Base-by-base conservation (phyloP, 2,113 vertebrate genomes). In the Trogon melanurus region DNA sequence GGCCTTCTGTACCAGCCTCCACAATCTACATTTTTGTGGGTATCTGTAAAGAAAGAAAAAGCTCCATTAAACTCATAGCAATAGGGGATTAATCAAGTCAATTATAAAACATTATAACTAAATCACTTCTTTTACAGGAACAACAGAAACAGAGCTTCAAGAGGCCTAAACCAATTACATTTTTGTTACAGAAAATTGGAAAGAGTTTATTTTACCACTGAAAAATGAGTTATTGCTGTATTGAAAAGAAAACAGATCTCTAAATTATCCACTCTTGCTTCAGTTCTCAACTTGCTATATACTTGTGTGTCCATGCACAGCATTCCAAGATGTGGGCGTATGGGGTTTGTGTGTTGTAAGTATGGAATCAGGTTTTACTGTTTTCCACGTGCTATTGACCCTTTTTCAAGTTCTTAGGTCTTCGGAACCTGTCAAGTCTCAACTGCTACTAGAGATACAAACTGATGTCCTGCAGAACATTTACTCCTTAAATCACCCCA, bases 211-310 rank as follows among this genome's bases (percentile, higher is more conserved):
- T 70, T 74, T 32, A 53, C 11, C 60, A 10, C 8, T 79, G 30
- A 72, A 72, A 50, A 71, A 75, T 13, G 2, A 50, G 10, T 9
- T 64, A 32, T 5, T 36, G 9, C 18, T 80, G 25, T 7, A 57
- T 5, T 41, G 36, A 16, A 3, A 70, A 65, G 25, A 65, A 69
- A 69, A 47, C 0, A 1, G 1, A 18, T 44, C 1, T 60, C 32
- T 36, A 36, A 12, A 11, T 61, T 88, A 90, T 57, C 25, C 57
- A 69, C 29, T 23, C 8, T 20, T 38, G 15, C 21, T 54, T 44
- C 6, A 13, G 12, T 54, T 84, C 27, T 79, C 79, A 74, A 54
- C 38, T 44, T 26, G 23, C 3, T 7, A 19, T 17, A 4, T 51
- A 30, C 61, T 58, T 18, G 18, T 3, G 2, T 44, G 15, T 26